phyloP scores from a whole-genome alignment of 2,113 vertebrate genomes.

The Pteruthius melanotis region DNA sequence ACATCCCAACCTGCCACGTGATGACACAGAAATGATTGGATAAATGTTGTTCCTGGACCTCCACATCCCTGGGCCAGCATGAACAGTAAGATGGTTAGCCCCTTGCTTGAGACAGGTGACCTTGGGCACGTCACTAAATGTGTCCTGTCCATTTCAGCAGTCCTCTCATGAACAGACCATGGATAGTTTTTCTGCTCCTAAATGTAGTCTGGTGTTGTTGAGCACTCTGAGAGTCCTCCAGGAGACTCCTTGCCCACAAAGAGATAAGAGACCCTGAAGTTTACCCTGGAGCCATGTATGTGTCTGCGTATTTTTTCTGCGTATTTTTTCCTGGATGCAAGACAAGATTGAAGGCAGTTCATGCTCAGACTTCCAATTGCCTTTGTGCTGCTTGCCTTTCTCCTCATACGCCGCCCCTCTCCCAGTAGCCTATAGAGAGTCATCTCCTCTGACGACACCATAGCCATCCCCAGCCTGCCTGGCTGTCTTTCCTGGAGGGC shows the following conservation, averaged over 20 bases:
- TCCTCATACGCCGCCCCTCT: not conserved
- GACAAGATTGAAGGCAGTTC: not conserved
- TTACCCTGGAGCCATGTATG: not conserved
- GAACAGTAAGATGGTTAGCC: not conserved
- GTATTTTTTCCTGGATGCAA: not conserved
- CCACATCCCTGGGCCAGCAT: not conserved
- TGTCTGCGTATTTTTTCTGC: not conserved
- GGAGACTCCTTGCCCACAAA: not conserved
- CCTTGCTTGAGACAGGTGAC: not conserved
- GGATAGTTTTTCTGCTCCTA: not conserved
- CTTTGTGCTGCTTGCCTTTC: constrained; percentile 37
- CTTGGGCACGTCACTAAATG: not conserved
- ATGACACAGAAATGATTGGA: not conserved
- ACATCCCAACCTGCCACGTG: not conserved
- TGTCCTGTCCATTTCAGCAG: not conserved
- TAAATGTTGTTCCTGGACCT: not conserved
- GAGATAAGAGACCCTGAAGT: not conserved
- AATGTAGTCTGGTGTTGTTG: not conserved
- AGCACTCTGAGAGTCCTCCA: not conserved
- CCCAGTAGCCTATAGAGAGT: not conserved
- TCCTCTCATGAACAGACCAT: not conserved
- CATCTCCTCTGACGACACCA: not conserved
- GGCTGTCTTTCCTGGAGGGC: constrained; percentile 4
- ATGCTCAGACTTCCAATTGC: not conserved
- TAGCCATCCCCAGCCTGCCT: not conserved